Evolutionary conservation across 2,113 vertebrate species (phyloP).

Genomic region (Pachycephala philippinensis): DNA sequence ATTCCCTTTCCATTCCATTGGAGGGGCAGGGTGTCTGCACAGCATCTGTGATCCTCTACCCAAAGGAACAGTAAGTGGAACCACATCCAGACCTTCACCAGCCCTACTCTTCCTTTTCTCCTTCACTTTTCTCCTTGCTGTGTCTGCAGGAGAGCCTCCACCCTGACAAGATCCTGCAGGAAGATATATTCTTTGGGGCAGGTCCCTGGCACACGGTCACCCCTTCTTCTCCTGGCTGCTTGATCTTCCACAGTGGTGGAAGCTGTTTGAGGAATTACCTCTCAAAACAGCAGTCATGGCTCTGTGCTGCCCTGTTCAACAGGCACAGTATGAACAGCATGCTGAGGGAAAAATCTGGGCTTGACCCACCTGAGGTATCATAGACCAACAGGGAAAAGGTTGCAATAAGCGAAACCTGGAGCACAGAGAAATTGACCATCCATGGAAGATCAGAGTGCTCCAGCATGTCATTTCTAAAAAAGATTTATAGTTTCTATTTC

Average conservation of each 20-base stretch:
- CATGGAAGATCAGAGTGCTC: neutral
- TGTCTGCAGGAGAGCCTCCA: neutral
- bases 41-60: neutral
- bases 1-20: neutral
- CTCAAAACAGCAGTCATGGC: neutral
- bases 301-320: neutral
- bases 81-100: neutral
- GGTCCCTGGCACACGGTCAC: neutral
- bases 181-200: neutral
- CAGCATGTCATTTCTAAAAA: neutral
- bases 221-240: neutral
- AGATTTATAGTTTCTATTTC: neutral
- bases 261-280: neutral
- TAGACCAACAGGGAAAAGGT: neutral
- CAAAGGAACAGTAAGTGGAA: neutral
- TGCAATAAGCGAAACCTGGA: neutral
- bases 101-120: neutral
- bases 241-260: neutral
- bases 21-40: neutral
- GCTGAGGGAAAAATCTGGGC: neutral
- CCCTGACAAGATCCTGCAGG: rapidly evolving
- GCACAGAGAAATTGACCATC: neutral
- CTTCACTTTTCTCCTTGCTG: neutral
- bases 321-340: neutral
- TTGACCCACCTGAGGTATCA: neutral